A percentile compares a stretch with the other conserved stretches of the same genome.
Conservation (phyloP, 2,797 vertebrate genomes). For the Chiloscyllium punctatum region DNA sequence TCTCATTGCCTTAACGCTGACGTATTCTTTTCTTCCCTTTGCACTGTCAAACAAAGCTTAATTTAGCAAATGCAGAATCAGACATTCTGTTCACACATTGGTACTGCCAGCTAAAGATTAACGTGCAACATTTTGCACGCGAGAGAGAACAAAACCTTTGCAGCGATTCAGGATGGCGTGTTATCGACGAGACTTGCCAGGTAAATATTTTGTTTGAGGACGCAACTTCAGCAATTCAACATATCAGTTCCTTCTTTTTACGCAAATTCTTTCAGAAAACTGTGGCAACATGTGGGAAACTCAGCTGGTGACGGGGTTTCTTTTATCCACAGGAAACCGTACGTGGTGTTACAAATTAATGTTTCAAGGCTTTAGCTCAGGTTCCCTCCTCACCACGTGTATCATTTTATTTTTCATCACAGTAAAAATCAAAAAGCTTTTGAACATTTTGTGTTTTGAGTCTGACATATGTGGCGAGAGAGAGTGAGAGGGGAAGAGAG, state of each 20-base stretch:
- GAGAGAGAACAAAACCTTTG: background rate
- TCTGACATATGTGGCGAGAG: background rate
- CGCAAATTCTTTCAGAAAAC: background rate
- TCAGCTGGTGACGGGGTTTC: background rate
- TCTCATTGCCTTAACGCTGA: background rate
- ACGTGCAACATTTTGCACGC: background rate
- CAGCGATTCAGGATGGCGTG: too few relatives aligned
- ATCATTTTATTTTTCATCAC: background rate
- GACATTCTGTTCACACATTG: background rate
- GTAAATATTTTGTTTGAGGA: background rate
- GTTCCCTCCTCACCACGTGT: background rate
- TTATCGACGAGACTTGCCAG: background rate
- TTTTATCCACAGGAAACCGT: slow-evolving; percentile 11
- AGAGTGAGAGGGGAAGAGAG: background rate
- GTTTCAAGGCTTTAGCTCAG: background rate
- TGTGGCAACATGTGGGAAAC: background rate
- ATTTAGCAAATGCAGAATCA: background rate
- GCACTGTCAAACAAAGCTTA: background rate
- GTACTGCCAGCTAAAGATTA: background rate
- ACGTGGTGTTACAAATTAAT: slow-evolving; percentile 33
- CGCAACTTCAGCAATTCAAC: background rate
- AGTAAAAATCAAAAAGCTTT: slow-evolving; percentile 4
- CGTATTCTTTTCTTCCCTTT: background rate
- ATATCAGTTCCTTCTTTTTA: background rate
- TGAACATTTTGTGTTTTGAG: background rate